A percentile compares a stretch with the other conserved stretches of the same genome.
Conservation (phyloP, 1,140 invertebrate genomes). For the Centruroides sculpturatus region DNA sequence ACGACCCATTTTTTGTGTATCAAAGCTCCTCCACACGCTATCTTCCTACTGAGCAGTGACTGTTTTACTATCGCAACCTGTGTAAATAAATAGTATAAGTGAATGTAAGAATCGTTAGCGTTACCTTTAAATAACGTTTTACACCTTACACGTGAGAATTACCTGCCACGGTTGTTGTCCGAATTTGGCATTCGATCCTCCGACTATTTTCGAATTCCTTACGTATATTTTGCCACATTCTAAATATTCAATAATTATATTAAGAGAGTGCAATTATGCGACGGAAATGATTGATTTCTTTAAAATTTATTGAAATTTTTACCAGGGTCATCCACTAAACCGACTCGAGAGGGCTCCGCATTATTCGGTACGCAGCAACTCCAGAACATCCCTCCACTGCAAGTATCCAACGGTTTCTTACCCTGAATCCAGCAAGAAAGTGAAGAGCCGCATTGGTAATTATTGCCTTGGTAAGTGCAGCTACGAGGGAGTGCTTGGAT, state of each 20-base stretch:
- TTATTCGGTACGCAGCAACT: constrained; percentile 75
- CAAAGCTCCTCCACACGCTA: constrained; percentile 78
- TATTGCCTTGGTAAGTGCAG: constrained; percentile 73
- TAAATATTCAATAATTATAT: constrained; percentile 8
- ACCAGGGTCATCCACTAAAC: constrained; percentile 14
- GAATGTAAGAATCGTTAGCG: no score
- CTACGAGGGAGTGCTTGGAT: constrained; percentile 77
- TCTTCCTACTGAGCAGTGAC: constrained; percentile 74
- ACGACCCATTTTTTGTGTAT: constrained; percentile 66
- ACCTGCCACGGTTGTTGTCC: constrained; percentile 24
- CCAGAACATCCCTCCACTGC: constrained; percentile 85
- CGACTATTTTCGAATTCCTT: constrained; percentile 22
- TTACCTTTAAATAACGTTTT: no score
- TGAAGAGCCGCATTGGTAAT: constrained; percentile 75
- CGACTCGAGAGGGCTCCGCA: constrained; percentile 7
- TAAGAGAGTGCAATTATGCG: background rate
- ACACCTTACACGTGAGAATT: background rate
- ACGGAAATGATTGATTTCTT: background rate
- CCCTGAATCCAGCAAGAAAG: constrained; percentile 77
- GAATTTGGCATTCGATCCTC: constrained; percentile 22
- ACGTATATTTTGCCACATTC: constrained; percentile 22
- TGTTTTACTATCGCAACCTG: constrained; percentile 79
- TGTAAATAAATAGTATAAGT: no score
- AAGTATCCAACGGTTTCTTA: constrained; percentile 64
- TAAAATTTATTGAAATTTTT: background rate